Percentiles rank a stretch among this genome's conserved stretches.
These are phyloP conservation scores for Terebella lapidaria DNA, from an alignment of 2,888 invertebrate species.

Conservation along the genomic window DNA sequence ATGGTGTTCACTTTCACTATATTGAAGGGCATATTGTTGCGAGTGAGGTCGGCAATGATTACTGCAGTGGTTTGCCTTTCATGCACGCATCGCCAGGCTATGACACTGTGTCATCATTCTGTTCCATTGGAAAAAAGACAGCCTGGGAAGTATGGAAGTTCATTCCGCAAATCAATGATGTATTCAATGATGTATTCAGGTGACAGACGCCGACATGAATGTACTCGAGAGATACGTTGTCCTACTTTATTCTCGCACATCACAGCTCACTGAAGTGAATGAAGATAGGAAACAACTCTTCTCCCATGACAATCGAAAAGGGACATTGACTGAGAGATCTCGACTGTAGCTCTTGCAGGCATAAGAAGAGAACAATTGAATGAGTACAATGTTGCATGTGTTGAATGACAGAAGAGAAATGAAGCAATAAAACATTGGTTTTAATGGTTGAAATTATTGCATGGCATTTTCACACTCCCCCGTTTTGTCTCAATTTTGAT, in stretches of 20 bases:
- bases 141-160: not conserved
- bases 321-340: no score
- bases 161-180: not conserved
- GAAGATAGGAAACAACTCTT: not conserved
- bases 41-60: not conserved
- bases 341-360: no score
- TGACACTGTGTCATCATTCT: not conserved
- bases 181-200: not conserved
- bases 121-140: not conserved
- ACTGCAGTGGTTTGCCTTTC: not conserved
- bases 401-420: no score
- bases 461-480: no score
- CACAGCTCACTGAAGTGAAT: not conserved
- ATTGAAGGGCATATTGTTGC: not conserved
- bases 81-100: not conserved
- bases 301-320: not conserved
- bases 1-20: not conserved
- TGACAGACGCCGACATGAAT: not conserved
- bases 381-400: no score
- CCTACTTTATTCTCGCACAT: not conserved
- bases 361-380: no score
- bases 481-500: no score
- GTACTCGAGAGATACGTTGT: not conserved
- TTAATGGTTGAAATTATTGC: no score
- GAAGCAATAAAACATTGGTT: no score